Evolutionary conservation across 2,888 invertebrate genomes (phyloP).

Genomic region (Dicycla oo): DNA sequence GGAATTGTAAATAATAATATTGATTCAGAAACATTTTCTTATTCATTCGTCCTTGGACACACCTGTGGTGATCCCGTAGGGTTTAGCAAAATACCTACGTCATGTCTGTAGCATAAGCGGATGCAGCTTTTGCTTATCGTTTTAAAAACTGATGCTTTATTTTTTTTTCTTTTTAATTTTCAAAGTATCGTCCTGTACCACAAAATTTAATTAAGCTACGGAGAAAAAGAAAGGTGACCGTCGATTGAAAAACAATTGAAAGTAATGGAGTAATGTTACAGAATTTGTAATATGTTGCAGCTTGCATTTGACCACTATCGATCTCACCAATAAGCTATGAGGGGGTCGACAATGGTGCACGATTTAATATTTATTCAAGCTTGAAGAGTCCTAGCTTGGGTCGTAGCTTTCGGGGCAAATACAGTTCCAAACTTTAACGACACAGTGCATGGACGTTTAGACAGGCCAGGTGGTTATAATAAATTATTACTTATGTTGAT

Average conservation of each 20-base stretch:
- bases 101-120: neutral
- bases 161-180: neutral
- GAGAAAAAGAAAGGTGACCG: neutral
- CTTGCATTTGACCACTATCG: no score
- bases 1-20: constrained; percentile 14
- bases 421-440: no score
- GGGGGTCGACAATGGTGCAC: no score
- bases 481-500: neutral
- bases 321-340: no score
- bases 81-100: neutral
- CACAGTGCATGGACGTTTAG: no score
- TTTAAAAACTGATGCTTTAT: neutral
- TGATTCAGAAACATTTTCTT: neutral
- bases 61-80: neutral
- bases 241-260: no score
- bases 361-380: no score
- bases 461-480: no score
- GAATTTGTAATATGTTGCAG: neutral
- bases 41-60: neutral
- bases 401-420: no score
- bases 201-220: neutral
- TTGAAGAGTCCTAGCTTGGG: no score
- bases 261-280: neutral
- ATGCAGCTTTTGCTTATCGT: neutral
- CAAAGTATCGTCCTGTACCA: neutral